Conservation (phyloP, 2,888 invertebrate species). For the Harpalus rubripes region DNA sequence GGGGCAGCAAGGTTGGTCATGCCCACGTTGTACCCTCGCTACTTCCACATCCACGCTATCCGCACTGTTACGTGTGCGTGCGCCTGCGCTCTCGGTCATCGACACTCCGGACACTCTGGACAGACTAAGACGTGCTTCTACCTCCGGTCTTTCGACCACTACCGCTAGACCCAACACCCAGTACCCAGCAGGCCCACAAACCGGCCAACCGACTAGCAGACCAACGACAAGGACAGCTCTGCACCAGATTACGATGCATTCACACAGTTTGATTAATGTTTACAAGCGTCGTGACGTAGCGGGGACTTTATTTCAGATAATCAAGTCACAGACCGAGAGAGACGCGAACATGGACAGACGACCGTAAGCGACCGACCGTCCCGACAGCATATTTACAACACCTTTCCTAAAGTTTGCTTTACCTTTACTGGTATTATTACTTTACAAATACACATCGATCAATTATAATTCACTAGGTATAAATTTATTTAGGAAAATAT, state of each 20-base stretch:
- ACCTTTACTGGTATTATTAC: not conserved
- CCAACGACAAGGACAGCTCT: conserved; percentile 54
- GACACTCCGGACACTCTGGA: not conserved
- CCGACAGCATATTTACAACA: conserved; percentile 40
- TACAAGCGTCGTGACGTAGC: conserved; percentile 61
- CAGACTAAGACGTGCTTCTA: conserved; percentile 7
- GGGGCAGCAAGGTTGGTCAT: conserved; percentile 48
- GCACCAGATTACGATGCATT: conserved; percentile 73
- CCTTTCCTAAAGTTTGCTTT: not conserved
- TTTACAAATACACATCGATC: not conserved
- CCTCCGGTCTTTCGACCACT: not conserved
- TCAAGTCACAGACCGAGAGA: conserved; percentile 59
- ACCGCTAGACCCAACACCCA: not conserved
- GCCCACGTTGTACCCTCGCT: conserved; percentile 13
- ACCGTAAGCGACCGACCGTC: conserved; percentile 14
- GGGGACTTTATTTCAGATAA: conserved; percentile 63
- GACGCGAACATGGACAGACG: conserved; percentile 47
- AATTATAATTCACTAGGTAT: not conserved
- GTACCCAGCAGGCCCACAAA: not conserved
- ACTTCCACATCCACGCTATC: not conserved
- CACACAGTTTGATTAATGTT: conserved; percentile 74
- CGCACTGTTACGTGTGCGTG: conserved; percentile 38
- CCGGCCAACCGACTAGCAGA: not conserved
- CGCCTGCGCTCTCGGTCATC: conserved; percentile 21
- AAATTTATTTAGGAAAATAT: not conserved